These are phyloP conservation scores for Grallaria varia DNA, from an alignment of 2,113 vertebrate genomes.

Conservation along the genomic window DNA sequence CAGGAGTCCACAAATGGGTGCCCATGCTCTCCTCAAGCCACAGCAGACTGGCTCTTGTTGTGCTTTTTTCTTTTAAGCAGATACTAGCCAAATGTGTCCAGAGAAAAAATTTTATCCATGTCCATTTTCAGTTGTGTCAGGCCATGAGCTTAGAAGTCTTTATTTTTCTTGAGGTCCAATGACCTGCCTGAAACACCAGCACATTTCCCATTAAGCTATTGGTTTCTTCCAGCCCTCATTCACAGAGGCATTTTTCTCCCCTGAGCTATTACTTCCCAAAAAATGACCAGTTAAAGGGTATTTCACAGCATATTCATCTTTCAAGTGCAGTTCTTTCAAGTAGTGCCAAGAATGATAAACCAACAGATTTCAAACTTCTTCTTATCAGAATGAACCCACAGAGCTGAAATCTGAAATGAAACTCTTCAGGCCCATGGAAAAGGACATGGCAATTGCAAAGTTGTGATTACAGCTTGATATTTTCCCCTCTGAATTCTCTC, in stretches of 20 bases:
- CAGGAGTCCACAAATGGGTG: background rate
- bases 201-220: background rate
- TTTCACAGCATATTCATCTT: constrained; percentile 48
- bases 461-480: background rate
- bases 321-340: constrained; percentile 29
- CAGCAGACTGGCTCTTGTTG: background rate
- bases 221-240: background rate
- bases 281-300: constrained; percentile 17
- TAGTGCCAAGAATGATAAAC: constrained; percentile 44
- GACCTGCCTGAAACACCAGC: background rate
- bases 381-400: background rate
- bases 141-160: background rate
- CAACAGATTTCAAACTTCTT: background rate
- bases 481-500: background rate
- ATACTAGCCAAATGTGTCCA: background rate
- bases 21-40: background rate
- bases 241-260: constrained; percentile 12
- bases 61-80: background rate
- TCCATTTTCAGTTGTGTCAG: background rate
- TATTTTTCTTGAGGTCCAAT: background rate
- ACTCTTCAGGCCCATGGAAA: background rate
- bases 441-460: background rate
- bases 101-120: background rate
- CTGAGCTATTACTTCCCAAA: constrained; percentile 9
- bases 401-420: constrained; percentile 30